Conservation (phyloP, 2,888 invertebrate genomes). For the Erpobdella octoculata region DNA sequence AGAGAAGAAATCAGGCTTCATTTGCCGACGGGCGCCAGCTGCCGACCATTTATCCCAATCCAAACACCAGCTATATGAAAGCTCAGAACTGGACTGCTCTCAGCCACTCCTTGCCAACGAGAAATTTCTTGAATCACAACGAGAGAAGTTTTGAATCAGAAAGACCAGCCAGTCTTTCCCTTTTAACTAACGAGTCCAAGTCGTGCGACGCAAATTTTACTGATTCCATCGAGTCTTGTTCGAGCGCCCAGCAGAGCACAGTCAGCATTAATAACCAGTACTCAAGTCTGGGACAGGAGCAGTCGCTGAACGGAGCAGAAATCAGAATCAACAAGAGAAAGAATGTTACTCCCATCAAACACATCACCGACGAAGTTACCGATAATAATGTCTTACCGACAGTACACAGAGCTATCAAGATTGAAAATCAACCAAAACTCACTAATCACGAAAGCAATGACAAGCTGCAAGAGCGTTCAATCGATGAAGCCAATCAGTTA, state of each 20-base stretch:
- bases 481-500: not conserved
- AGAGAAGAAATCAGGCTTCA: slow-evolving; percentile 18
- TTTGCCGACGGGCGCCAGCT: not conserved
- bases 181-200: not conserved
- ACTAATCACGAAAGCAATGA: not conserved
- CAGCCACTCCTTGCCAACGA: not conserved
- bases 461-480: not conserved
- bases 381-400: not conserved
- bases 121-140: not conserved
- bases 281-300: too few species aligned
- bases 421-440: not conserved
- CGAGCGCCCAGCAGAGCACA: too few species aligned
- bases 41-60: slow-evolving; percentile 12
- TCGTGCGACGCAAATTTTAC: not conserved
- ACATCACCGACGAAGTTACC: not conserved
- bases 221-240: not conserved
- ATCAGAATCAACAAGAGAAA: not conserved
- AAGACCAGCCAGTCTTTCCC: not conserved
- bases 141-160: not conserved
- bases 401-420: not conserved
- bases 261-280: too few species aligned
- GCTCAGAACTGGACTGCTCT: not conserved
- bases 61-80: not conserved
- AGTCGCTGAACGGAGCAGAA: not conserved
- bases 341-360: not conserved